Base-by-base conservation (phyloP, 2,113 vertebrate species). In the Phrynosoma blainvillii region DNA sequence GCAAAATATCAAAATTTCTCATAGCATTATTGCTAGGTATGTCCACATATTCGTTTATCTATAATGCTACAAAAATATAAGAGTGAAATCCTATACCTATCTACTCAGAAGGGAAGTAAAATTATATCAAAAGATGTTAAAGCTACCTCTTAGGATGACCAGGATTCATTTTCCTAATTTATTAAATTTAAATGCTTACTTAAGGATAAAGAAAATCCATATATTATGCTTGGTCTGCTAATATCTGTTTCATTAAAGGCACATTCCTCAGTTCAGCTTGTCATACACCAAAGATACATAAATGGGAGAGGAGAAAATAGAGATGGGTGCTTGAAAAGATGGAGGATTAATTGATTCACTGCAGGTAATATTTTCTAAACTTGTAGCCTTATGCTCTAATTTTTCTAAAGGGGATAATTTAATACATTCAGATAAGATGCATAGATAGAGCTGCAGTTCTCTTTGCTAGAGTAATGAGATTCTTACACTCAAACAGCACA, bases 171-270 rank as follows among this genome's bases (percentile, higher is more conserved):
- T 82, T 86, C 85, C 85, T 94, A 92, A 91, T n/a, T 7, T 85
- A 89, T 91, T 86, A 89, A 65, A 62, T 42, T 42, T 77, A 79
- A 86, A 18, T 87, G 74, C 59, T 93, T n/a, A 36, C 25, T 91
- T 95, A 92, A 93, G 89, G 85, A 71, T 89, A 91, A 94, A 90
- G 62, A 83, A 93, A 95, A 93, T 85, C 91, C 66, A 87, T 92
- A 52, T 42, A 65, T 92, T 92, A 79, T 90, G 11, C 81, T 89
- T 87, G 73, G 78, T 56, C 1, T 0, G 54, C 76, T 94, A 86
- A 78, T 90, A 90, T 36, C 86, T 92, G 79, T 92, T 91, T 10
- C 47, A 77, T 87, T 88, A 88, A 90, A 91, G 78, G 74, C 75
- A 47, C 59, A 94, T 89, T 90, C 92, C 92, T 93, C 85, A 82